These are phyloP conservation scores for Siphlonurus alternatus DNA, from an alignment of 2,888 invertebrate genomes.

Conservation along the genomic window DNA sequence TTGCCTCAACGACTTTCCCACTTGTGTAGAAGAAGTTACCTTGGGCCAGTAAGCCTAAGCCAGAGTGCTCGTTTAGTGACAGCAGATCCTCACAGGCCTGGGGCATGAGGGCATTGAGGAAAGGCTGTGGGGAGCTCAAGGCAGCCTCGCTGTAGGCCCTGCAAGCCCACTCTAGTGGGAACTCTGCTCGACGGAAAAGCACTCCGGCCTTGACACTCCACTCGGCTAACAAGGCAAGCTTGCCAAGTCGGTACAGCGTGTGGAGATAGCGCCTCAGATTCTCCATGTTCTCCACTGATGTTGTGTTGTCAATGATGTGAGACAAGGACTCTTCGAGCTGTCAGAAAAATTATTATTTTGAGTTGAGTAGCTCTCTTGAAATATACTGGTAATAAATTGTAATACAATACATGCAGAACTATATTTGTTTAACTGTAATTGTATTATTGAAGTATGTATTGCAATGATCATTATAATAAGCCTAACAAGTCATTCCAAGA, in stretches of 20 bases:
- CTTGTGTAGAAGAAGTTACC: constrained; percentile 36
- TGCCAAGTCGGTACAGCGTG: constrained; percentile 28
- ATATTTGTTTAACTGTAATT: too few species aligned
- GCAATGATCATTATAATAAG: too few species aligned
- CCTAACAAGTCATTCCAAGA: too few species aligned
- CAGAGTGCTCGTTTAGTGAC: constrained; percentile 38
- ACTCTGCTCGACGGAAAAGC: constrained; percentile 30
- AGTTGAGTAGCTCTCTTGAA: too few species aligned
- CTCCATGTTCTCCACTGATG: constrained; percentile 13
- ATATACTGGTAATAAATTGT: too few species aligned
- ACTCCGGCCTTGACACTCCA: constrained; percentile 31
- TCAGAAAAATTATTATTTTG: neutral
- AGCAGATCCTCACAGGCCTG: constrained; percentile 34
- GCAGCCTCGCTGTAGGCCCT: constrained; percentile 34
- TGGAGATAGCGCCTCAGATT: constrained; percentile 32
- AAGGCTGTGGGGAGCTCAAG: constrained; percentile 1
- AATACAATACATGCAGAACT: too few species aligned
- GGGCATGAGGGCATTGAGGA: constrained; percentile 26
- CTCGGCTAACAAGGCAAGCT: constrained; percentile 27
- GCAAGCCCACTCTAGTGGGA: constrained; percentile 43
- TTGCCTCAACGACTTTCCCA: constrained; percentile 36
- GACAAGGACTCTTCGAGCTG: constrained; percentile 5
- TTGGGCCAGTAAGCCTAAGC: constrained; percentile 41
- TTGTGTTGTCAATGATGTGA: neutral
- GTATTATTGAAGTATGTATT: too few species aligned